These are phyloP conservation scores for Mus caroli DNA, from an alignment of 2,797 vertebrate species.

Conservation along the genomic window DNA sequence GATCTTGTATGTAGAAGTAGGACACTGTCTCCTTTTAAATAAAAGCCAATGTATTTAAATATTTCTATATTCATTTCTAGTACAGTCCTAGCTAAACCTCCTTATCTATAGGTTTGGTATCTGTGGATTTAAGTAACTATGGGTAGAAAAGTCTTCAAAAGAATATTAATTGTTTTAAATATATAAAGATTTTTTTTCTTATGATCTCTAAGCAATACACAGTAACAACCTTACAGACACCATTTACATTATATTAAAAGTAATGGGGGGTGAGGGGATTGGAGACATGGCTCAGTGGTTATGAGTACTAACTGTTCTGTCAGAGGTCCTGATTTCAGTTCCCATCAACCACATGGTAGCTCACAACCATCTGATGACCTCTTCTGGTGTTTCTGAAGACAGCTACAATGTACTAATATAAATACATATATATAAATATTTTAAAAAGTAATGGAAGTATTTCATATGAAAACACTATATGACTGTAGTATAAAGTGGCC, in stretches of 20 bases:
- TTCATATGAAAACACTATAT: background rate
- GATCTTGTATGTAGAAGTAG: conserved; percentile 32
- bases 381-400: no score
- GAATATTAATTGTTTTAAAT: background rate
- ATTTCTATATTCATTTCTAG: conserved; percentile 33
- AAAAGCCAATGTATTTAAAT: conserved; percentile 19
- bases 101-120: background rate
- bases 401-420: no score
- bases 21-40: conserved; percentile 33
- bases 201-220: background rate
- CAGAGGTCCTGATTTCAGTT: no score
- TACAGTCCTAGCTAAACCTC: background rate
- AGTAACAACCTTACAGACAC: background rate
- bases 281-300: no score
- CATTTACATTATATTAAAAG: background rate
- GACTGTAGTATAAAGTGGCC: background rate
- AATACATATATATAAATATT: no score
- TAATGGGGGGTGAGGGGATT: no score
- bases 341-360: no score
- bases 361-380: no score
- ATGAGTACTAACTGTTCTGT: no score
- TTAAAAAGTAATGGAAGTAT: background rate
- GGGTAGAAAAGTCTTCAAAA: background rate
- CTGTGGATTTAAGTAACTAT: background rate
- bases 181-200: background rate